Base-by-base conservation (phyloP, 2,113 vertebrate species). In the Ciconia stormi region DNA sequence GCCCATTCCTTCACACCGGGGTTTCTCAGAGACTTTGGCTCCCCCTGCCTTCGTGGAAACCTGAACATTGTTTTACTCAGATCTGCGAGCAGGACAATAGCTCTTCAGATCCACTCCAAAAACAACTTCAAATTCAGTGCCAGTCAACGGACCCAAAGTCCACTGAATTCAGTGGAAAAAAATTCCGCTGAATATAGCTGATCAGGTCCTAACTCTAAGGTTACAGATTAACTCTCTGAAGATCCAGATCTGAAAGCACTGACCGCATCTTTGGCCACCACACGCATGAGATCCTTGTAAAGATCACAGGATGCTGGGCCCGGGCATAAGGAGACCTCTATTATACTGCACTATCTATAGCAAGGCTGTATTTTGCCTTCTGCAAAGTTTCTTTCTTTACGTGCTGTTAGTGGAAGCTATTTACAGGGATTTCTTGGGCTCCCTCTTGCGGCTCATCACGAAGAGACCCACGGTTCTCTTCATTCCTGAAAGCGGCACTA, bases 361-460 rank as follows among this genome's bases (percentile, higher is more conserved):
- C 15, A 29, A 63, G 44, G 55, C 86, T 26, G 12, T 6, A 30
- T 34, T 76, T 38, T 13, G 19, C 38, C 58, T n/a, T 21, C 89
- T 78, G 65, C 13, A 29, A 66, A 61, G 80, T 70, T 83, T 22
- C 6, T 10, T 70, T 62, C 13, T 5, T 11, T 19, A 22, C 2
- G 38, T 25, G 46, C 79, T 0, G 0, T 2, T 10, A 52, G 23
- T 13, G 26, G 69, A 34, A 91, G 44, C 20, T 19, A 16, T 30
- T 89, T 38, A 27, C 0, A 5, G 66, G 58, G 67, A 77, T 82
- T 96, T 97, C 61, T 56, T 56, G 90, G 86, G 94, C 97, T 96
- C 97, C 96, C 95, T 94, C 96, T 96, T 59, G 95, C 72, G 94
- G 95, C 77, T 89, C 66, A 44, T 10, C 23, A 19, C 27, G 1